These are phyloP conservation scores for Amphibalanus amphitrite DNA, from an alignment of 1,140 invertebrate species.

Conservation along the genomic window DNA sequence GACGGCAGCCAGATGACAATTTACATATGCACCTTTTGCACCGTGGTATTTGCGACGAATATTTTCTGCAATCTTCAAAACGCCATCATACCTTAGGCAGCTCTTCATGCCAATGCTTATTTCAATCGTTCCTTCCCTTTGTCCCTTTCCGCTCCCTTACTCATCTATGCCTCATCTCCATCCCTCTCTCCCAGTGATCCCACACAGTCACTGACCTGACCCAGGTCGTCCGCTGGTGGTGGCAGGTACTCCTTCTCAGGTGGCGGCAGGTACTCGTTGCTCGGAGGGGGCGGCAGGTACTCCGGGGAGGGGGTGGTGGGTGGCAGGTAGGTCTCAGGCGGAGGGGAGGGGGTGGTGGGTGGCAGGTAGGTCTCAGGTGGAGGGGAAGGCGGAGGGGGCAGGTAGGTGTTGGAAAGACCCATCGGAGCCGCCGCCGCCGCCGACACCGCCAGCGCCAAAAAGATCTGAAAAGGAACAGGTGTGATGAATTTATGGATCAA, in stretches of 20 bases:
- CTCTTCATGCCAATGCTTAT: background rate
- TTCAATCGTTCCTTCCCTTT: background rate
- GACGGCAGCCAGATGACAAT: too few relatives aligned
- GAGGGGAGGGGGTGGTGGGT: too few relatives aligned
- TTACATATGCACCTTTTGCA: too few relatives aligned
- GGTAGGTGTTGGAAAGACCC: background rate
- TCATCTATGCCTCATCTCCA: background rate
- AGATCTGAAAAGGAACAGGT: background rate
- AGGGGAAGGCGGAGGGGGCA: background rate
- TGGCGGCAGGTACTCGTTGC: background rate
- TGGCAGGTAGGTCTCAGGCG: background rate
- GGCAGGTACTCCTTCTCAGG: background rate
- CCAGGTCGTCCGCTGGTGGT: background rate
- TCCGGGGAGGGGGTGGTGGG: background rate
- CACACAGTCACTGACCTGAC: too few relatives aligned
- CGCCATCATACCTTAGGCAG: too few relatives aligned
- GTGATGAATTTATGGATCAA: too few relatives aligned
- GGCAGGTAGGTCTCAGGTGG: background rate
- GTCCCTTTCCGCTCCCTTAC: background rate
- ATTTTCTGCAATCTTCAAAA: background rate
- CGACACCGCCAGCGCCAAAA: background rate
- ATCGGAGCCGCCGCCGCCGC: too few relatives aligned
- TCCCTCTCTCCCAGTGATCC: background rate
- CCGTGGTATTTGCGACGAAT: too few relatives aligned
- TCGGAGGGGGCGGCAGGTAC: background rate